Evolutionary conservation across 2,113 vertebrate genomes (phyloP).

Genomic region (Zosterops borbonicus): DNA sequence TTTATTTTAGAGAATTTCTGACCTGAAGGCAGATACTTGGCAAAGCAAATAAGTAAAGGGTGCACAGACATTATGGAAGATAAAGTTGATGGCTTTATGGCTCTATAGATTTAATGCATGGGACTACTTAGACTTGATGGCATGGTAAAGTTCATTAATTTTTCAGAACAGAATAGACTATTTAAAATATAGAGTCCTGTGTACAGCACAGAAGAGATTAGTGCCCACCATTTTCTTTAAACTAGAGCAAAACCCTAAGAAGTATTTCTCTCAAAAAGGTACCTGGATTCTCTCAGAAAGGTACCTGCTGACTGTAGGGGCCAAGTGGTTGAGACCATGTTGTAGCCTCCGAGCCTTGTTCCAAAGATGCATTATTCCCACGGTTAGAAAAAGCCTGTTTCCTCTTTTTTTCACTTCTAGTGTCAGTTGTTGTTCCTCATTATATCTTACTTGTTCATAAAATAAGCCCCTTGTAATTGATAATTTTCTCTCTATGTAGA

Average conservation of each 20-base stretch:
- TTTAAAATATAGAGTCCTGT: not conserved
- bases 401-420: not conserved
- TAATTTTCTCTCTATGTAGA: not conserved
- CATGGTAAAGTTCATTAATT: not conserved
- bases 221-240: not conserved
- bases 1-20: slow-evolving; percentile 1
- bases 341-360: fast-evolving
- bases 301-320: not conserved
- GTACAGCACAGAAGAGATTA: not conserved
- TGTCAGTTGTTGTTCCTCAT: not conserved
- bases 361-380: not conserved
- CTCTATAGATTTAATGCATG: not conserved
- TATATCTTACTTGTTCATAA: not conserved
- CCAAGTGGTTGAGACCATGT: not conserved
- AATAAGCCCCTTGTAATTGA: not conserved
- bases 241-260: not conserved
- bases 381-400: not conserved
- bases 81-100: not conserved
- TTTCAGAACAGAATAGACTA: not conserved
- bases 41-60: not conserved
- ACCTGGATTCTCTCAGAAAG: not conserved
- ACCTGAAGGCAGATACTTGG: not conserved
- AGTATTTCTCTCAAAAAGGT: not conserved
- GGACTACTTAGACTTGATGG: not conserved
- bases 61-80: not conserved